Evolutionary conservation across 2,888 invertebrate genomes (phyloP), one percentile per base, ranked within the genome.

Genomic region (Eudemis profundana): DNA sequence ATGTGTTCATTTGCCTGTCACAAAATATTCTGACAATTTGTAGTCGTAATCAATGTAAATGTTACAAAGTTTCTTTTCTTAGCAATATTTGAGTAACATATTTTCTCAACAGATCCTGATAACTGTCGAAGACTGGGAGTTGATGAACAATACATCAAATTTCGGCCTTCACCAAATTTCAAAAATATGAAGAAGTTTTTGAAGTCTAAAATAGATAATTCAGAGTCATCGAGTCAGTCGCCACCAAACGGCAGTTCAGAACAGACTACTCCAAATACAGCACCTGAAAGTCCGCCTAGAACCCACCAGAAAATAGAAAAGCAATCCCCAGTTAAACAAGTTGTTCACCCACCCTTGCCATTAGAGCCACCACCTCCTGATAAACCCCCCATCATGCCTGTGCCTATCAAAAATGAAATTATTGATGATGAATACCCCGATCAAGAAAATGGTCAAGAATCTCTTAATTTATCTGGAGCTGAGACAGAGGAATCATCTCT

Each of bases 101-200:
- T n/a, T n/a, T n/a, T 40, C 40, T 14, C 15, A 68, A 61, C 68
- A 74, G 74, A 70, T 64, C 50, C 67, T 46, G 66, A 65, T 27
- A 68, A 70, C 51, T 62, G 67, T 53, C 69, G 69, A 61, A 72
- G 71, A 71, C 69, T 74, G 33, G 76, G 75, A 29, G 77, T 76
- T 61, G 78, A 83, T 69, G 84, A 83, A 66, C 78, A 83, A 29
- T 70, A 70, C 8, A 78, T 86, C 40, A 81, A 81, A 27, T 86
- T 86, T 70, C 76, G 79, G 14, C 81, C 86, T 14, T 86, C 85
- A 0, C 83, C 83, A 19, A 86, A 87, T 67, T 85, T 86, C 50
- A 85, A 82, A 72, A 84, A 86, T 33, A 89, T 88, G 88, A 86
- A 82, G 70, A 89, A 89, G 50, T 86, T 84, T 68, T 72, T 86